Percentiles rank a stretch among this genome's conserved stretches.
These are phyloP conservation scores for Vesta saturnalis DNA, from an alignment of 2,888 invertebrate species.

Conservation along the genomic window DNA sequence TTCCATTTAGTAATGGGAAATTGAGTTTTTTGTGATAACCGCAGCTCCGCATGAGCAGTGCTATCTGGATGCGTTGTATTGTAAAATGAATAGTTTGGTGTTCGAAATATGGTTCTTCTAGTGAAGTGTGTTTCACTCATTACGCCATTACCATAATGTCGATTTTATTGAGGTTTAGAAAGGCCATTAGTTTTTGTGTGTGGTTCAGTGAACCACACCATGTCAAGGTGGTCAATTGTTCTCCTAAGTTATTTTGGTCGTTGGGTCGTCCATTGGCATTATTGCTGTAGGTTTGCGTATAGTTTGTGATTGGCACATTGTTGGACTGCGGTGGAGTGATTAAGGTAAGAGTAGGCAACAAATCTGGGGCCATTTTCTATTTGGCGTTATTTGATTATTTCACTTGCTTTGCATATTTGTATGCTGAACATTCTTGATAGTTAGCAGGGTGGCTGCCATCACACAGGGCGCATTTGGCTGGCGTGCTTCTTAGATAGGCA, in stretches of 20 bases:
- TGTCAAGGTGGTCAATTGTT: conserved; percentile 7
- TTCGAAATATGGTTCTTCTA: conserved; percentile 7
- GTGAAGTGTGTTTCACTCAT: too few species aligned
- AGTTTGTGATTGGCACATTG: neutral
- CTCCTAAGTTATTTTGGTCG: neutral
- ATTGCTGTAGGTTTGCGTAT: neutral
- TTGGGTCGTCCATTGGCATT: conserved; percentile 2
- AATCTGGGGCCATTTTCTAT: too few species aligned
- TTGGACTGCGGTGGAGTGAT: neutral
- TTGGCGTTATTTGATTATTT: too few species aligned
- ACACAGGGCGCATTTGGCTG: too few species aligned
- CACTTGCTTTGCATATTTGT: conserved; percentile 10
- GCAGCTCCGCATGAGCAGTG: neutral
- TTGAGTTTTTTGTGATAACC: too few species aligned
- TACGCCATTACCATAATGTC: conserved; percentile 16
- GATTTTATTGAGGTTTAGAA: conserved; percentile 14
- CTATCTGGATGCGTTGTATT: neutral
- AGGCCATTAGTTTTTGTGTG: conserved; percentile 4
- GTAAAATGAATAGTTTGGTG: neutral
- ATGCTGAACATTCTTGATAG: conserved; percentile 14
- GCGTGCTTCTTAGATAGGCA: neutral
- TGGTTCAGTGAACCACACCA: neutral
- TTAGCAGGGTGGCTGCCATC: conserved; percentile 15
- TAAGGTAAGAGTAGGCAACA: neutral
- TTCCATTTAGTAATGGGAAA: too few species aligned